These are phyloP conservation scores for Ammospiza nelsoni DNA, from an alignment of 2,113 vertebrate species.

Conservation along the genomic window DNA sequence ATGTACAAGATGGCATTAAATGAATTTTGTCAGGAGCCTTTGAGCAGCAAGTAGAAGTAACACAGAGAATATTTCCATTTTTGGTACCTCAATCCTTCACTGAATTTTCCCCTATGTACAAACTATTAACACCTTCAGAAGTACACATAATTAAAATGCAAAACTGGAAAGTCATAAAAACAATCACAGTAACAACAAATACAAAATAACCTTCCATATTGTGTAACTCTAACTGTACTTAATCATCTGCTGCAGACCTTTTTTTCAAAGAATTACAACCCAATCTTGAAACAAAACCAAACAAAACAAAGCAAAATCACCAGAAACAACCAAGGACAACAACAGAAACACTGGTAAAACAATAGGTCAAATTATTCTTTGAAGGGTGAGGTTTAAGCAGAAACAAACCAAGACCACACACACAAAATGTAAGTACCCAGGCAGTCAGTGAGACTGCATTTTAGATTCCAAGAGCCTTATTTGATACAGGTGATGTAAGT, in stretches of 20 bases:
- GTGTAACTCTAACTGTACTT: neutral
- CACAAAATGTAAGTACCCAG: neutral
- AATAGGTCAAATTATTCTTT: neutral
- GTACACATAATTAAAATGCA: neutral
- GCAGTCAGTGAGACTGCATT: neutral
- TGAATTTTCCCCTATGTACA: neutral
- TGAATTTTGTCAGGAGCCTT: neutral
- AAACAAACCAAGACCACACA: neutral
- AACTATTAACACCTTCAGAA: slow-evolving; percentile 30
- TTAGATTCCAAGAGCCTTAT: neutral
- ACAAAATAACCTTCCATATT: neutral
- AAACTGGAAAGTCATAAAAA: neutral
- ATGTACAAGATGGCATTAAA: neutral
- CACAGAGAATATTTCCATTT: neutral
- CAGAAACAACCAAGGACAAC: neutral
- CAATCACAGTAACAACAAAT: neutral
- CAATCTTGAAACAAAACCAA: neutral
- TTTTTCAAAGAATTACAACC: neutral
- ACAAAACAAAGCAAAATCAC: neutral
- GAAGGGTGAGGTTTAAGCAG: neutral
- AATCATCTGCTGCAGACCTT: neutral
- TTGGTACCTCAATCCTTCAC: neutral
- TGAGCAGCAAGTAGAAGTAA: neutral
- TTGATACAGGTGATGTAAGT: neutral
- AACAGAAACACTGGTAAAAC: neutral